Percentiles rank a stretch among this genome's conserved stretches.
Conservation (phyloP, 2,113 vertebrate genomes). For the Elanoides forficatus region DNA sequence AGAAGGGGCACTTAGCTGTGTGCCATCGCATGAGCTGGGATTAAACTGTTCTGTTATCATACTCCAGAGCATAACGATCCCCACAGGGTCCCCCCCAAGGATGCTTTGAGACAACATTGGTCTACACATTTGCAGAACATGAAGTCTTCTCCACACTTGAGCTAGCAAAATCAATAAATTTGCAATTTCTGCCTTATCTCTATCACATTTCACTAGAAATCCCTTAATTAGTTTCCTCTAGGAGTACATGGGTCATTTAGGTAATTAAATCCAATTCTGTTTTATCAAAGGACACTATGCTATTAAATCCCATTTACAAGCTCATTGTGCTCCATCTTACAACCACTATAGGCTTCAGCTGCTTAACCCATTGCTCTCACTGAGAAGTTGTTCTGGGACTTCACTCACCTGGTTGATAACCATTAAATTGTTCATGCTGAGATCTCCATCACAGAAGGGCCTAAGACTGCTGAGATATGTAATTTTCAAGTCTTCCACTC, state of each 20-base stretch:
- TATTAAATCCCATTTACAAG: not conserved
- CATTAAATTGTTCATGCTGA: not conserved
- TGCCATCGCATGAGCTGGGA: accelerated
- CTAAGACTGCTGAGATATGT: no score
- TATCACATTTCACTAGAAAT: not conserved
- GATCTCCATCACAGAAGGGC: not conserved
- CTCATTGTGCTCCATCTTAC: not conserved
- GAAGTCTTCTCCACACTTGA: not conserved
- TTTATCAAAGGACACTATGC: not conserved
- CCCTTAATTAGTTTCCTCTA: not conserved
- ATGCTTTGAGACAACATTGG: not conserved
- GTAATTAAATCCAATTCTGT: not conserved
- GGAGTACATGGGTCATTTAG: not conserved
- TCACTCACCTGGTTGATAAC: not conserved
- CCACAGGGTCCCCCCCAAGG: not conserved
- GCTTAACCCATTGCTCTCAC: not conserved
- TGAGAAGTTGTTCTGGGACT: not conserved
- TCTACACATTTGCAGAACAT: not conserved
- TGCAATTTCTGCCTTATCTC: not conserved
- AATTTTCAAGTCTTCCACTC: not conserved
- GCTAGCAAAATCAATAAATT: not conserved
- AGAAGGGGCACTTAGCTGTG: not conserved
- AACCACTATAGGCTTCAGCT: not conserved
- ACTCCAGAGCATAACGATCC: not conserved
- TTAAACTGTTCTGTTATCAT: not conserved